Evolutionary conservation across 2,888 invertebrate genomes (phyloP), one percentile per base, ranked within the genome.

Genomic region (Gerris lacustris): DNA sequence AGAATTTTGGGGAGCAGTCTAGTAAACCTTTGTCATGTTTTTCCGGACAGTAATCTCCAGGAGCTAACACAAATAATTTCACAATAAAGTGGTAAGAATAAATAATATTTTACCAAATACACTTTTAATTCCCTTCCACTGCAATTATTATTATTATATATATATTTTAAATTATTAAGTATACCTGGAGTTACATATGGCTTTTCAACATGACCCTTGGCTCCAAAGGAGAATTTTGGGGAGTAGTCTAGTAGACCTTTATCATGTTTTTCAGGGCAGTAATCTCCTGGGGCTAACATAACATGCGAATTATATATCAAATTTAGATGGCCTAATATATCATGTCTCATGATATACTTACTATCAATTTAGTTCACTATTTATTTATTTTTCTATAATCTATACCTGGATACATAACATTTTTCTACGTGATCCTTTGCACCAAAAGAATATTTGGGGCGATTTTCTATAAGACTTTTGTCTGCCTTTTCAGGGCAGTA

Each of bases 401-500:
- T n/a, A n/a, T n/a, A 71, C 63, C 71, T 71, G 1, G 73, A 71
- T 9, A 63, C 63, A 78, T 84, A 86, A 75, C 84, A 80, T 75
- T 84, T 85, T 68, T 84, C 84, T 73, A 82, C 81, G 72, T 85
- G 85, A 18, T 85, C 83, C 81, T 87, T 89, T 74, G 80, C 63
- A 17, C 75, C 73, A 71, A 74, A 75, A 6, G 73, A 73, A 67
- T 75, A 73, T 68, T 70, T 71, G 31, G 75, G 74, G 7, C 73
- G 66, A 63, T 71, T 44, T 69, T 78, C 76, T 11, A 80, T 76
- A 63, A 80, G 79, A n/a, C n/a, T n/a, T 45, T 66, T 72, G 17
- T 62, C 83, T 5, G 82, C 79, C 76, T 85, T 86, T 76, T 88
- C 87, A 6, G 86, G 86, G 71, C 76, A 79, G 78, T 89, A 88